These are phyloP conservation scores for Psilopogon haemacephalus DNA, from an alignment of 2,113 vertebrate species.

Conservation along the genomic window DNA sequence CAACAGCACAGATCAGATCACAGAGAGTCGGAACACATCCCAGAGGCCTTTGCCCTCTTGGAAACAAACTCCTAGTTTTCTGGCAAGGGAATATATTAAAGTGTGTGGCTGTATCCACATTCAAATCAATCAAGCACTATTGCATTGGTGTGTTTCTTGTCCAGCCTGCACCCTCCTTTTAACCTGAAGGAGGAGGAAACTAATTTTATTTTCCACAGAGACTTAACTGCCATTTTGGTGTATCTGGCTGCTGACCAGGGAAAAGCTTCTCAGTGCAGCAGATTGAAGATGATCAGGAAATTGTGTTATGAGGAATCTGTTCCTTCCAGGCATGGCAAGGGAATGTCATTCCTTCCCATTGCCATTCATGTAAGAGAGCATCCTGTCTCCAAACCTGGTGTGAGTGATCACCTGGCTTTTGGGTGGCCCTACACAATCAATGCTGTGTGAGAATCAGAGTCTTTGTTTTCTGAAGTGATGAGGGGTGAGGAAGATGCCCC, in stretches of 20 bases:
- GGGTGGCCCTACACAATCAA: not conserved
- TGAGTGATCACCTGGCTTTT: slow-evolving; percentile 19
- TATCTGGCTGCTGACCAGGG: not conserved
- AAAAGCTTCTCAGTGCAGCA: not conserved
- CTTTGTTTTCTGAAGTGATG: not conserved
- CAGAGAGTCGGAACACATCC: not conserved
- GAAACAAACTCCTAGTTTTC: slow-evolving; percentile 23
- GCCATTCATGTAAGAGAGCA: not conserved
- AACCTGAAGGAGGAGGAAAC: not conserved
- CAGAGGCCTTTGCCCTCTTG: slow-evolving; percentile 38
- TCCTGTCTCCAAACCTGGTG: not conserved
- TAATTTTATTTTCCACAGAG: not conserved
- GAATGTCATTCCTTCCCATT: slow-evolving; percentile 6
- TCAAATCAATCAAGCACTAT: slow-evolving; percentile 7
- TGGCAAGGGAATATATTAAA: slow-evolving; percentile 41
- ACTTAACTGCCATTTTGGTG: not conserved
- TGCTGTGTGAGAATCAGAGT: not conserved
- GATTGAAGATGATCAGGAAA: slow-evolving; percentile 3
- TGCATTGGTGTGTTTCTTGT: not conserved
- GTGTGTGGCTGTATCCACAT: not conserved
- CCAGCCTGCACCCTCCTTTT: not conserved
- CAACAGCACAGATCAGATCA: slow-evolving; percentile 25
- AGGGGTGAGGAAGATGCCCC: not conserved
- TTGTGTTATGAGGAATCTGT: slow-evolving; percentile 7
- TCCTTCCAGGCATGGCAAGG: not conserved